Evolutionary conservation across 2,888 invertebrate genomes (phyloP), one percentile per base, ranked within the genome.

Genomic region (Zeuzera pyrina): DNA sequence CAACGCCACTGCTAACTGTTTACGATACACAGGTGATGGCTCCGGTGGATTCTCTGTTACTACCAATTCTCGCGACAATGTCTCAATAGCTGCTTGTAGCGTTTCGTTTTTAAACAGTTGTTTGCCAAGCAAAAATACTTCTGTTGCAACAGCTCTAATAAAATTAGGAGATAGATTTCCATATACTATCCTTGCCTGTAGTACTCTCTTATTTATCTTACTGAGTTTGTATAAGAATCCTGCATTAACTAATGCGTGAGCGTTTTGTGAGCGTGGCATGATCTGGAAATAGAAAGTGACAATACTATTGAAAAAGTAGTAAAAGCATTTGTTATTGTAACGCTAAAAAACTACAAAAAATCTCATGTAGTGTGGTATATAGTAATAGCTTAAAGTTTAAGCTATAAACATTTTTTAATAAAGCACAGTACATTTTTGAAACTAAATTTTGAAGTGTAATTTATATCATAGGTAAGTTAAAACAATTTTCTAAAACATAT

Each of bases 171-270:
- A 71, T 1, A 89, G 85, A 14, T 84, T 85, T 7, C 87, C 87
- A 39, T 73, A 87, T 2, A 86, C 81, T 11, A 89, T 71, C 27
- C 64, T 60, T 2, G 86, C 86, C 10, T 57, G 56, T 12, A 57
- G 41, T 1, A 85, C 61, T 2, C 12, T 8, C 10, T 67, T 63
- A 39, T 69, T 40, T 37, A 58, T 49, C 52, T n/a, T n/a, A 41
- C 69, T 45, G 27, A 89, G 44, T 55, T 85, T 78, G 31, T 88
- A 71, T 2, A 87, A 61, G 51, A 90, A 89, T 12, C 86, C 90
- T 12, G 89, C 89, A 49, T 90, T 90, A 0, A 91, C 87, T 41
- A 87, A 84, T 0, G 90, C 89, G 49, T 89, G 89, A 0, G 89
- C 86, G 52, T 89, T 89, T 63, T 89, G 88, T 4, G 87, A 13